Evolutionary conservation across 2,113 vertebrate species (phyloP), one percentile per base, ranked within the genome.

Genomic region (Etheostoma cragini): DNA sequence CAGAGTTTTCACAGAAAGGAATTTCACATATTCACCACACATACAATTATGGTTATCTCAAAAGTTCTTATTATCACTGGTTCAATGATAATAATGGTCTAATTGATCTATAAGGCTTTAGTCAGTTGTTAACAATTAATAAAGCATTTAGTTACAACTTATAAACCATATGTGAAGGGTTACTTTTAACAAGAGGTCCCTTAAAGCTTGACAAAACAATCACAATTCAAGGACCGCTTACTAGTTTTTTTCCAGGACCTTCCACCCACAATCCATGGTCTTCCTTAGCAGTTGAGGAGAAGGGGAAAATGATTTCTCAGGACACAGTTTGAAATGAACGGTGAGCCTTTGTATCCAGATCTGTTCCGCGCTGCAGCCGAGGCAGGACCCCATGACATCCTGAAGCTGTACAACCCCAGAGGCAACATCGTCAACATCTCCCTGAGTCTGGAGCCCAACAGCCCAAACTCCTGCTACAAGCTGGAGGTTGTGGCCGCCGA

Each of bases 381-480:
- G 72, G 95, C 95, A 0, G 93, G 95, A 50, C 94, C 95, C 49
- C 92, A 95, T 12, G 95, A 95, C 90, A 95, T 96, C 76, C 86
- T 96, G 85, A 96, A 96, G 78, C 90, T 96, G 47, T 96, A 96
- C 88, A 96, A 94, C 85, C 89, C 92, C 58, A 94, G 92, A 83
- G 95, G 95, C 72, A 95, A 91, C 92, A 95, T 96, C 74, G 94
- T 95, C 92, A 96, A 96, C 89, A 96, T 96, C 88, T 95, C 94
- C 22, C 94, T 93, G 1, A 84, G 81, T 57, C 85, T 96, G 82
- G 93, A 93, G 63, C 90, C 94, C 58, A 95, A 95, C 89, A 83
- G 21, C 60, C 91, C 89, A 0, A 85, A 83, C 76, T 83, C 86
- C 72, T 87, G 89, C 87, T 96, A 95, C 91, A 94, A 95, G 77